Evolutionary conservation across 2,113 vertebrate species (phyloP).

Genomic region (Catharus fuscescens): DNA sequence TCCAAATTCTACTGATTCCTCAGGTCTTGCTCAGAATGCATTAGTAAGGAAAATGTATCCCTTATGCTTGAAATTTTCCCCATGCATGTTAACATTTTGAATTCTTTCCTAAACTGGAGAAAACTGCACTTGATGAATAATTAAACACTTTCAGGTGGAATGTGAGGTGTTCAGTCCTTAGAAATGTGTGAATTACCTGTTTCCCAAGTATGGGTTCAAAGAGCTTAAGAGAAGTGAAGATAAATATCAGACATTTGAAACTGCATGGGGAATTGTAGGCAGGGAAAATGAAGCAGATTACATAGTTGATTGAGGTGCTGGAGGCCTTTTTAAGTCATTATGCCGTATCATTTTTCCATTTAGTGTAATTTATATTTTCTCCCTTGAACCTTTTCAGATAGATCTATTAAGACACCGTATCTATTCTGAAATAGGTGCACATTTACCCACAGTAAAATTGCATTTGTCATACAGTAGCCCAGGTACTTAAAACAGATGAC

Average conservation of each 20-base stretch:
- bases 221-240: background rate
- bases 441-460: slow-evolving; percentile 8
- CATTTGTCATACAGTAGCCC: background rate
- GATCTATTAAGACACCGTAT: background rate
- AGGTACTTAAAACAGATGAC: background rate
- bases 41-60: background rate
- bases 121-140: background rate
- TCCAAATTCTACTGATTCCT: background rate
- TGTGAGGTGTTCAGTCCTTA: background rate
- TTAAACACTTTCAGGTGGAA: background rate
- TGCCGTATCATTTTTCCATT: background rate
- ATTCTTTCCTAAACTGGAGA: background rate
- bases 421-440: background rate
- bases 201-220: background rate
- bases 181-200: background rate
- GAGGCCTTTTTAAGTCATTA: slow-evolving; percentile 3
- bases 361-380: slow-evolving; percentile 30
- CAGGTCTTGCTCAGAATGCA: background rate
- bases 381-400: background rate
- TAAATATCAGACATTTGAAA: slow-evolving; percentile 26
- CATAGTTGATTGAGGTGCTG: slow-evolving; percentile 21
- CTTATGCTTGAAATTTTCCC: background rate
- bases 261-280: background rate
- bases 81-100: background rate
- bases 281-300: slow-evolving; percentile 13